These are phyloP conservation scores for Caenorhabditis latens DNA, from an alignment of 1,140 invertebrate genomes.

Conservation along the genomic window DNA sequence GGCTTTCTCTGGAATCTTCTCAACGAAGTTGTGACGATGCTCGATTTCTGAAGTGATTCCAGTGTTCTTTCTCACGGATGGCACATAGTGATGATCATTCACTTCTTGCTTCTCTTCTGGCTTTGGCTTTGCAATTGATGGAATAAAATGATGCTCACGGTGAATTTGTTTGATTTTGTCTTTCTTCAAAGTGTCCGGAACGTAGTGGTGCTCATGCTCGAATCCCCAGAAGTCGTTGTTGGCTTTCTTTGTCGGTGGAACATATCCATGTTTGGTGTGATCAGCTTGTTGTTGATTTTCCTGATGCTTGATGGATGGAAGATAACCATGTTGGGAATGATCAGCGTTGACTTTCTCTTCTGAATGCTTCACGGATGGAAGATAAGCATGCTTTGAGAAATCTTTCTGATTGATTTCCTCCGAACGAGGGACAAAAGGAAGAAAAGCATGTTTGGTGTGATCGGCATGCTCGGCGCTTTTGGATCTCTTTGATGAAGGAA, in stretches of 20 bases:
- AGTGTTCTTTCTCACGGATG: background rate
- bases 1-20: constrained; percentile 5
- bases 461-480: background rate
- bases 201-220: constrained; percentile 5
- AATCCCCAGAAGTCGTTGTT: constrained; percentile 8
- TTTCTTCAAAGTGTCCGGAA: constrained; percentile 36
- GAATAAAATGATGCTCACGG: constrained; percentile 23
- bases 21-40: constrained; percentile 44
- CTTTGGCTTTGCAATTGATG: background rate
- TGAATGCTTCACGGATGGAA: background rate
- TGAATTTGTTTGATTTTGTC: constrained; percentile 34
- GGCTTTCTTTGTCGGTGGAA: constrained; percentile 9
- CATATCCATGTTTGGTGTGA: constrained; percentile 2
- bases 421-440: background rate
- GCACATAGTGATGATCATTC: constrained; percentile 11
- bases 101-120: background rate
- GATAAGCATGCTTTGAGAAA: constrained; percentile 13
- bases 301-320: constrained; percentile 23
- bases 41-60: constrained; percentile 38
- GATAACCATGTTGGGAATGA: background rate
- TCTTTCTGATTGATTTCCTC: background rate
- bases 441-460: constrained; percentile 10
- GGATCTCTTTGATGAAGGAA: background rate
- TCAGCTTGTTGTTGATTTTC: background rate
- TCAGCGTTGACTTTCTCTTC: background rate